Evolutionary conservation across 2,888 invertebrate genomes (phyloP), one percentile per base, ranked within the genome.

Genomic region (Panopea generosa): DNA sequence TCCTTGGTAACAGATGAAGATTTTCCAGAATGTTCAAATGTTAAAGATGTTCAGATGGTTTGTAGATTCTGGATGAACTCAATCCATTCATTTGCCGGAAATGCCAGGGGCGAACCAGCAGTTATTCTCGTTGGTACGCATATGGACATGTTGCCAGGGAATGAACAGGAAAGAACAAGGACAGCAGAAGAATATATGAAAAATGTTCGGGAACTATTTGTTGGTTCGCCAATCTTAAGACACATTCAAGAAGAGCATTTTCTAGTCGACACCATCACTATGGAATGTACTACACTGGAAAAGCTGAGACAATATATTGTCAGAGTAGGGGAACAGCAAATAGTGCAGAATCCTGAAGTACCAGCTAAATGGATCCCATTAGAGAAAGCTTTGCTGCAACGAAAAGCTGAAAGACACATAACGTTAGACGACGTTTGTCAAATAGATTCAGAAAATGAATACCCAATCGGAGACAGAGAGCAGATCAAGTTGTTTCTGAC

Each of bases 91-190:
- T 70, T 62, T 62, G 70, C 57, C 2, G 70, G 70, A n/a, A 50
- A 62, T 16, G 20, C 33, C 16, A 56, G 56, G 11, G 50, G 61
- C 2, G 29, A 66, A 16, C 74, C 74, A 4, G 47, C 56, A 1
- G 55, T 75, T 3, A 45, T 75, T 18, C 49, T 75, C 16, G 69
- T 75, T 7, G 74, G 74, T 2, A 75, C 74, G 26, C 68, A 75
- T 29, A 55, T 22, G 40, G 69, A 65, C 26, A 53, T 43, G 27
- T 45, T 69, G 4, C 47, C 61, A 14, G 55, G 55, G 14, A n/a
- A 22, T 4, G 16, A 20, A 11, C 24, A 68, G 14, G 59, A 60
- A 2, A 50, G 38, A 27, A 49, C 61, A 1, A 7, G 49, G 16
- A 50, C 61, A 16, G 47, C 67, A 1, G 29, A 47, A 16, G n/a